Conservation (phyloP, 2,797 vertebrate genomes). For the Rhinichthys osculus region DNA sequence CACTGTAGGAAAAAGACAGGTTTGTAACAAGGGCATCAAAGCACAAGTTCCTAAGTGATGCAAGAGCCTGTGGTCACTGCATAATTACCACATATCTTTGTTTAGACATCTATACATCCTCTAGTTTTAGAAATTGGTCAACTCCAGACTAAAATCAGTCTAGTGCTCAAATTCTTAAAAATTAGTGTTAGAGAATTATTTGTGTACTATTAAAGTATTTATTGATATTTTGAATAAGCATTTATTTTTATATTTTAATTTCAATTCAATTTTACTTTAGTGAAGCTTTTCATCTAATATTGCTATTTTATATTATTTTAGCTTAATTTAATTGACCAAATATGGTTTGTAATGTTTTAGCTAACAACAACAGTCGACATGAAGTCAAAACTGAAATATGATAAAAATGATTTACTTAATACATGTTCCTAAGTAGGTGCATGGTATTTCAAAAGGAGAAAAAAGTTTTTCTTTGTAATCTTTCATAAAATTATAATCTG, state of each 20-base stretch:
- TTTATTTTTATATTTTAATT: background rate
- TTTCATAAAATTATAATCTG: background rate
- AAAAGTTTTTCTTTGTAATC: background rate
- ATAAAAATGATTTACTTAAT: background rate
- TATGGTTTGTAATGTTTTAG: background rate
- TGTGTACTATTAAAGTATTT: background rate
- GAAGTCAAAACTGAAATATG: background rate
- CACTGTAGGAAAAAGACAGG: background rate
- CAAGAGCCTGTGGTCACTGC: constrained; percentile 51
- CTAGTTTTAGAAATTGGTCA: background rate
- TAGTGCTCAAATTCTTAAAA: background rate
- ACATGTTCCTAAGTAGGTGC: background rate
- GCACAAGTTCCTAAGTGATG: constrained; percentile 53
- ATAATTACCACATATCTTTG: constrained; percentile 33
- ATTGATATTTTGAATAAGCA: background rate
- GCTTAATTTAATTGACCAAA: background rate
- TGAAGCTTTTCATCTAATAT: background rate
- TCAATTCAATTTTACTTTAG: background rate
- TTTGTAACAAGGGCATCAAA: background rate
- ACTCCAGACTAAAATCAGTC: background rate
- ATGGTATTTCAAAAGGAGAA: background rate
- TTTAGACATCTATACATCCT: constrained; percentile 29
- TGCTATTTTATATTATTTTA: background rate
- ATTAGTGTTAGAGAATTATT: background rate
- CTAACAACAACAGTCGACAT: background rate